Conservation (phyloP, 1,140 invertebrate species). For the Plectrocnemia conspersa region DNA sequence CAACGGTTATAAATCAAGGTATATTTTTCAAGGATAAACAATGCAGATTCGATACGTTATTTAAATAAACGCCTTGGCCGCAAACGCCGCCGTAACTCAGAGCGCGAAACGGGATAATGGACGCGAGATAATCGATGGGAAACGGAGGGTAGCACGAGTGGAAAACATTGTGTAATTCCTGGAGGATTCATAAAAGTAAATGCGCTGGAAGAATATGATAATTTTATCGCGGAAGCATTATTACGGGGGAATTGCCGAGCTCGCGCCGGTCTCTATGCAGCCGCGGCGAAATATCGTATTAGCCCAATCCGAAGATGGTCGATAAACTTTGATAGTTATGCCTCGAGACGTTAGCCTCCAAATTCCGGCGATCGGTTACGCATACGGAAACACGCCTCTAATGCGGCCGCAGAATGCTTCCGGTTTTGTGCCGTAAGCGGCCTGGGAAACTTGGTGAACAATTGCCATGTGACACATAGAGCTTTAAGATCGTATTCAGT, state of each 20-base stretch:
- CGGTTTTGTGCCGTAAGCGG: no score
- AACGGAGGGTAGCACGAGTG: background rate
- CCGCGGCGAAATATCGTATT: slow-evolving; percentile 29
- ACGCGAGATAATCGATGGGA: background rate
- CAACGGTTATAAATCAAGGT: no score
- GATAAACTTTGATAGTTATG: slow-evolving; percentile 31
- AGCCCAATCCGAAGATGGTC: slow-evolving; percentile 21
- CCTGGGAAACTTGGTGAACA: no score
- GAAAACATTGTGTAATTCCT: slow-evolving; percentile 25
- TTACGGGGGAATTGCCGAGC: background rate
- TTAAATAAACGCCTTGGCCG: slow-evolving; percentile 2
- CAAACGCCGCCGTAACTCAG: background rate
- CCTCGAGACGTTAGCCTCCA: no score
- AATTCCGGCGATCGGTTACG: no score
- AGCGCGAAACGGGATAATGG: slow-evolving; percentile 9
- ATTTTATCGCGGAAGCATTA: slow-evolving; percentile 27
- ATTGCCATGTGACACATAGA: no score
- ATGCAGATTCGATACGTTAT: background rate
- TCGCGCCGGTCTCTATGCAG: no score
- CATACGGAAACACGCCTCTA: no score
- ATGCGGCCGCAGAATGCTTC: no score
- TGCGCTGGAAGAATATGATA: slow-evolving; percentile 32
- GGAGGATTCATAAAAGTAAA: slow-evolving; percentile 31
- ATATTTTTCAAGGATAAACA: no score
- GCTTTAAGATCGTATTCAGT: no score